Conservation (phyloP, 1,140 invertebrate species). For the Drosophila nebulosa region DNA sequence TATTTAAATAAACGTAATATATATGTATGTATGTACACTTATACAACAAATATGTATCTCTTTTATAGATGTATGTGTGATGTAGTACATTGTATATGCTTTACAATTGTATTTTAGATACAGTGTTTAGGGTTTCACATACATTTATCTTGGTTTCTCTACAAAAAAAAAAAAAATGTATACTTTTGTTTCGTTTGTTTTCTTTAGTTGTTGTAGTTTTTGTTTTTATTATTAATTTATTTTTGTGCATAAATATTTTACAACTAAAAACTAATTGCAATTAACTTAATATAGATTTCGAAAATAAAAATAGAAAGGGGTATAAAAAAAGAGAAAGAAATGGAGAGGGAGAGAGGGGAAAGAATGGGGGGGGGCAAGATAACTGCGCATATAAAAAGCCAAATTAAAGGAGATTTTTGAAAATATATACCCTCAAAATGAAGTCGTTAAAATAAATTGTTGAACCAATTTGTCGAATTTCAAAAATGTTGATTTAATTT, state of each 20-base stretch:
- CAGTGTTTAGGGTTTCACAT: too few relatives aligned
- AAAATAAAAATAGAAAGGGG: background rate
- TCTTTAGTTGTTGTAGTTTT: slow-evolving; percentile 22
- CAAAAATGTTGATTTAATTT: slow-evolving; percentile 21
- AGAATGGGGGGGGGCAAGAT: slow-evolving; percentile 1
- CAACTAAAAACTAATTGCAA: slow-evolving; percentile 64
- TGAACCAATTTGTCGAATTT: slow-evolving; percentile 67
- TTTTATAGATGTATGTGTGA: too few relatives aligned
- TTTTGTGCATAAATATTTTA: slow-evolving; percentile 78
- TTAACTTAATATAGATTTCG: slow-evolving; percentile 59
- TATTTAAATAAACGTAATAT: too few relatives aligned
- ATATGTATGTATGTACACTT: too few relatives aligned
- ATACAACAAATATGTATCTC: too few relatives aligned
- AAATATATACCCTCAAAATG: slow-evolving; percentile 12
- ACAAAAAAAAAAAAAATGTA: slow-evolving; percentile 39
- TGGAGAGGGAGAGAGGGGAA: slow-evolving; percentile 8
- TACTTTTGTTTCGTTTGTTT: slow-evolving; percentile 55
- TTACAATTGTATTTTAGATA: too few relatives aligned
- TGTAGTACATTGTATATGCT: too few relatives aligned
- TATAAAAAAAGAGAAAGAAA: background rate
- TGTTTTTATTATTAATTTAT: slow-evolving; percentile 54
- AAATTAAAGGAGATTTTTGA: slow-evolving; percentile 5
- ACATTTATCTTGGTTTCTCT: background rate
- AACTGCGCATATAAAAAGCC: slow-evolving; percentile 51
- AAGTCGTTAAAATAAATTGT: slow-evolving; percentile 33